Conservation (phyloP, 2,113 vertebrate species). For the Coturnix japonica region DNA sequence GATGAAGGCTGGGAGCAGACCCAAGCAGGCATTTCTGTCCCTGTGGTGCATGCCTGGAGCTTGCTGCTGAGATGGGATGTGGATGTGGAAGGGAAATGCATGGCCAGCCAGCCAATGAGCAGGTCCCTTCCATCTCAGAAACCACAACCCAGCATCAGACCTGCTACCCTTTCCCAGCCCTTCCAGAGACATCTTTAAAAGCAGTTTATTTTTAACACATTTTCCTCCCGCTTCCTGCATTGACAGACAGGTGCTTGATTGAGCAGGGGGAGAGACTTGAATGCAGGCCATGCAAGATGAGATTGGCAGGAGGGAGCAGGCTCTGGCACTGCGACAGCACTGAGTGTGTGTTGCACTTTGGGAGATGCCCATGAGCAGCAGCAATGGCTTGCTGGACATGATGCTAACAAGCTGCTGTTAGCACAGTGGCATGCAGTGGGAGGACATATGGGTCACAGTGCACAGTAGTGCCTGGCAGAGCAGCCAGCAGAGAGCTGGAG, state of each 20-base stretch:
- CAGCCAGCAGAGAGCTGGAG: background rate
- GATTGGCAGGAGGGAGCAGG: background rate
- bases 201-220: background rate
- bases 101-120: background rate
- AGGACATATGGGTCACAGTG: background rate
- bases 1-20: background rate
- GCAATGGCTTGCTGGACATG: background rate
- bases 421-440: rapidly evolving
- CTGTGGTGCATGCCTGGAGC: background rate
- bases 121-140: background rate
- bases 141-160: rapidly evolving
- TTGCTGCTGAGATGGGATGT: background rate
- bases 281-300: background rate
- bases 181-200: background rate
- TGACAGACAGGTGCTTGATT: background rate
- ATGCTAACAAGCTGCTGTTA: rapidly evolving
- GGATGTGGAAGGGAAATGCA: background rate
- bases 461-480: background rate
- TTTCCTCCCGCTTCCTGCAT: background rate
- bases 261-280: background rate
- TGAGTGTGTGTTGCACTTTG: background rate
- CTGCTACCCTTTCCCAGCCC: background rate
- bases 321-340: background rate
- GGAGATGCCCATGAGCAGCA: background rate
- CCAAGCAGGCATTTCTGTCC: background rate